Base-by-base conservation (phyloP, 2,888 invertebrate species). In the Drosophila dives region DNA sequence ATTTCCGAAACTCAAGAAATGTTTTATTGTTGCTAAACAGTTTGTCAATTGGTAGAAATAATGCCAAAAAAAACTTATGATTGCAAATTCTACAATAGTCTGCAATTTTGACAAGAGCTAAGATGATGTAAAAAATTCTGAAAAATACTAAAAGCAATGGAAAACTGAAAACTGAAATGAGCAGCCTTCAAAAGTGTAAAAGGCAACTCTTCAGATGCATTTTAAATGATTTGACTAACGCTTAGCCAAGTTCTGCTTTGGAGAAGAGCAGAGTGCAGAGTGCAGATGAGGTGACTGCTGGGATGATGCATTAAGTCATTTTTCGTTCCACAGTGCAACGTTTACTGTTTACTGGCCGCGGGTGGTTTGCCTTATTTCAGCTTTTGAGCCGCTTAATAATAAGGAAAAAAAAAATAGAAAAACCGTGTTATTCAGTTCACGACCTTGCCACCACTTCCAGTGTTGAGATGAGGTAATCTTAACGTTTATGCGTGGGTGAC, bases 301-400 rank as follows among this genome's bases (percentile, higher is more conserved):
- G 29, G 26, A 38, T 12, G 26, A 38, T 12, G 29, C 56, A 20
- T 12, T 20, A n/a, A 29, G 17, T 36, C 29, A 26, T 60, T 42
- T 26, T 36, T 71, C 55, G 54, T 48, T 23, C 62, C 79, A 77
- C 75, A 75, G 71, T 77, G 80, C 63, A 23, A 23, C 23, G 33
- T 55, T 61, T 34, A 36, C 50, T 77, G 77, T 75, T 77, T 75
- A 64, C 80, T 75, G 68, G 72, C 82, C 84, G 74, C 66, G 68
- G 84, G 81, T 70, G 70, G 38, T 75, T 72, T 80, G 66, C 54
- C 53, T 72, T 77, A 68, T 78, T 75, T 74, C 66, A 72, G 70
- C 70, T 76, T 83, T 82, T 75, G 64, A 78, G 48, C 72, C 68
- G 70, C 83, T 83, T 71, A 74, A 74, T 77, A 75, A 75, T 38